Evolutionary conservation across 2,113 vertebrate genomes (phyloP).

Genomic region (Forbesichthys papilliferus): DNA sequence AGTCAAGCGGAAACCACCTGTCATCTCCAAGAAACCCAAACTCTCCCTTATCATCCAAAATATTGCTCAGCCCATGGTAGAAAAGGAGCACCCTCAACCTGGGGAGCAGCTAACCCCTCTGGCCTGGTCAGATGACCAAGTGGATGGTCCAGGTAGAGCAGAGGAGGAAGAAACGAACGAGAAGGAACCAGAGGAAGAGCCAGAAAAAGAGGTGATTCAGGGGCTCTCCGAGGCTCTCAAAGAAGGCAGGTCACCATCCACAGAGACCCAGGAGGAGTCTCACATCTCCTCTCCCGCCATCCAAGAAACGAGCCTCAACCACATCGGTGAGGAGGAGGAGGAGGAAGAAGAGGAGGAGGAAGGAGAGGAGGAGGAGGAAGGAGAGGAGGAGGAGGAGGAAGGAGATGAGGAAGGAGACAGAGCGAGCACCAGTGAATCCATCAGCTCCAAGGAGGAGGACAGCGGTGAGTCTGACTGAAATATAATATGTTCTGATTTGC

Average conservation of each 20-base stretch:
- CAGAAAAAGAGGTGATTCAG: slow-evolving; percentile 60
- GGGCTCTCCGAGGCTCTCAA: slow-evolving; percentile 64
- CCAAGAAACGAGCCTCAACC: slow-evolving; percentile 55
- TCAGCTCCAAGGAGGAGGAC: slow-evolving; percentile 75
- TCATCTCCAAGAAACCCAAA: slow-evolving; percentile 91
- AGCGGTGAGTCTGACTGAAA: slow-evolving; percentile 76
- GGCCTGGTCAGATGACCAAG: slow-evolving; percentile 37
- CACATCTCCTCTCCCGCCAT: neutral
- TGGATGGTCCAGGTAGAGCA: slow-evolving; percentile 36
- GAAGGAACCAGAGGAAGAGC: slow-evolving; percentile 43
- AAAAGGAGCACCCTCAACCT: slow-evolving; percentile 14
- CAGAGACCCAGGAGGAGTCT: slow-evolving; percentile 51
- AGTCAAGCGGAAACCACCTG: slow-evolving; percentile 86
- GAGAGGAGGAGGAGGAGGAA: slow-evolving; percentile 38
- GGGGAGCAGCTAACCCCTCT: slow-evolving; percentile 14
- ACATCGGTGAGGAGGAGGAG: slow-evolving; percentile 50
- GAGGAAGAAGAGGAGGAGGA: slow-evolving; percentile 63
- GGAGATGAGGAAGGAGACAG: slow-evolving; percentile 69
- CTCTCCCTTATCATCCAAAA: slow-evolving; percentile 79
- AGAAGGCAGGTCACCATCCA: slow-evolving; percentile 69
- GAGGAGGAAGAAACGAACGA: slow-evolving; percentile 45
- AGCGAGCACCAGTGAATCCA: slow-evolving; percentile 65
- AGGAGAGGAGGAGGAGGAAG: slow-evolving; percentile 33
- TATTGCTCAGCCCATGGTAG: slow-evolving; percentile 21
- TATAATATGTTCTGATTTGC: neutral